Conservation (phyloP, 2,113 vertebrate genomes). For the Ancistrus triradiatus region DNA sequence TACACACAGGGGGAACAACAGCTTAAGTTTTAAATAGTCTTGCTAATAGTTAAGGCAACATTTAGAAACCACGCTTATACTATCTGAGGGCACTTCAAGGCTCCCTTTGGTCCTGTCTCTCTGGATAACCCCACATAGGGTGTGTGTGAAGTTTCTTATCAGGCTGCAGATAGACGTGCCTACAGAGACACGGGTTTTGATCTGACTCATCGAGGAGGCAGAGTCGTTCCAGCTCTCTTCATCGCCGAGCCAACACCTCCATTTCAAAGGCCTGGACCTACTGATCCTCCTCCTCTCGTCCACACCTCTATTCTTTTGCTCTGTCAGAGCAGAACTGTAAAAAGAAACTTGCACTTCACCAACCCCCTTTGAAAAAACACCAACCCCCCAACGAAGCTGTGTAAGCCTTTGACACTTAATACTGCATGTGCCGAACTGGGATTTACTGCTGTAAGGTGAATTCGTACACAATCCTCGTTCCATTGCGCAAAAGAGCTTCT, state of each 20-base stretch:
- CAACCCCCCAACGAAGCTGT: background rate
- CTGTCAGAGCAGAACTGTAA: slow-evolving; percentile 52
- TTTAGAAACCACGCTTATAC: background rate
- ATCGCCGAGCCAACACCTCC: slow-evolving; percentile 39
- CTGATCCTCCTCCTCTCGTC: slow-evolving; percentile 50
- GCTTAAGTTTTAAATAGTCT: slow-evolving; percentile 2
- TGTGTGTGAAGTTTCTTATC: slow-evolving; percentile 37
- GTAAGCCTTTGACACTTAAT: background rate
- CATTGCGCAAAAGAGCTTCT: too few species aligned
- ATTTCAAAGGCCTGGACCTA: slow-evolving; percentile 63
- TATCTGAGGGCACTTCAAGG: background rate
- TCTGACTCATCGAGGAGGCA: slow-evolving; percentile 25
- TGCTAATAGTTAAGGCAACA: background rate
- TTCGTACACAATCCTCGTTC: too few species aligned
- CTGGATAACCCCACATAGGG: background rate
- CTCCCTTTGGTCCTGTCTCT: background rate
- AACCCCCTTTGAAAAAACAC: background rate
- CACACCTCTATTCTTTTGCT: slow-evolving; percentile 60
- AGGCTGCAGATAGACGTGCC: slow-evolving; percentile 13
- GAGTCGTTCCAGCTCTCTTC: slow-evolving; percentile 30
- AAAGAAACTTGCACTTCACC: slow-evolving; percentile 32
- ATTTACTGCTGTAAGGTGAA: background rate
- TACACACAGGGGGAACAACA: too few species aligned
- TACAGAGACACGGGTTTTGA: slow-evolving; percentile 27
- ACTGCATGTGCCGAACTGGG: background rate